Evolutionary conservation across 2,888 invertebrate genomes (phyloP), one percentile per base, ranked within the genome.

Genomic region (Reticulitermes lucifugus): DNA sequence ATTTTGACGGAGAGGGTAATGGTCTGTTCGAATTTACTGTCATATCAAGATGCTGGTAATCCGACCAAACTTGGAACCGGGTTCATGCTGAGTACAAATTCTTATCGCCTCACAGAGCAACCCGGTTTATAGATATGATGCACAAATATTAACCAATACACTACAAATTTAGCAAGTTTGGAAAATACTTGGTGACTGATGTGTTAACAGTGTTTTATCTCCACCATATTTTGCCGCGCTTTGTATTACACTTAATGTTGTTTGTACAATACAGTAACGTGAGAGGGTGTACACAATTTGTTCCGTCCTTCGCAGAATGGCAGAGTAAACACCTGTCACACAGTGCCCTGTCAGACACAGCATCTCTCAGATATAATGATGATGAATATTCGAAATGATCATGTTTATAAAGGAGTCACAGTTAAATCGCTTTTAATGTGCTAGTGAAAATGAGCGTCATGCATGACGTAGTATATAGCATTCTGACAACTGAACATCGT

Each of bases 361-460:
- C 51, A 65, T 65, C 65, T 65, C 21, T n/a, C 25, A 25, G 65
- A 21, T 41, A 14, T 73, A 73, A 73, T 73, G 73, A 73, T 73
- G 73, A 73, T 73, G 73, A 35, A 73, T 73, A 73, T 73, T 41
- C 73, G 18, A 14, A 73, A 73, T 73, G 71, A 71, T 71, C 71
- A 9, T 71, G 73, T 73, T 41, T 73, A 73, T 73, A 73, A 29
- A 41, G 21, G 73, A 73, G 73, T 73, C 73, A 73, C 73, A 73
- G 73, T 41, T 73, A 73, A 73, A 73, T 73, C 41, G 73, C 73
- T 41, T 73, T 73, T 73, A 73, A 73, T 73, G 73, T 21, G 73
- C 41, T 9, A 41, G 41, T 65, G 25, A 25, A 65, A 25, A 65
- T 25, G 9, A 65, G 0, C 73, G 35, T 73, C 73, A 73, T 18